Evolutionary conservation across 2,888 invertebrate species (phyloP), one percentile per base, ranked within the genome.

Genomic region (Caenorhabditis sinica): DNA sequence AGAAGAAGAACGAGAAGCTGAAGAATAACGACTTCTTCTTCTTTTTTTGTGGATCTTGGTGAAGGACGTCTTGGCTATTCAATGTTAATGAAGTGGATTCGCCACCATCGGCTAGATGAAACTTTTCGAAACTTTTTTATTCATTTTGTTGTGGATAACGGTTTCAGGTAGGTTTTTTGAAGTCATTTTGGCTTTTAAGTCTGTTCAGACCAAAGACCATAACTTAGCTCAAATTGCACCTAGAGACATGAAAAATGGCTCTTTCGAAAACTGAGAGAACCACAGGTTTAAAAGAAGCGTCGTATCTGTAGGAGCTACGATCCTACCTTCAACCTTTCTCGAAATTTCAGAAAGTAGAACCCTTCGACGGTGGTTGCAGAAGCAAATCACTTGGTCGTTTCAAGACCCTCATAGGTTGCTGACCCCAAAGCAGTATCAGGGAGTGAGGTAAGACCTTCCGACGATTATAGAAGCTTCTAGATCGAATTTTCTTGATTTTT

Each of bases 381-480:
- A 17, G 17, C 15, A 23, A 8, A 63, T 89, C n/a, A 83, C 77
- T 0, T 89, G 89, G 89, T 63, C 40, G 15, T 81, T 89, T 30
- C 30, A 63, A 1, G 89, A 89, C 76, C 88, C 88, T 5, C 71
- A 80, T 43, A n/a, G 56, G 11, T 49, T 84, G 30, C 56, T 89
- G 43, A 75, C 49, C 5, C 15, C n/a, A 2, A 28, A 69, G 13
- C 68, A 82, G n/a, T 43, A 43, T 23, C 28, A 71, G 30, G 49
- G 43, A 20, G 68, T 74, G 9, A 53, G 69, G 79, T 75, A 43
- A 25, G 36, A 9, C n/a, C n/a, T n/a, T n/a, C n/a, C n/a, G n/a
- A n/a, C n/a, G n/a, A n/a, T n/a, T n/a, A n/a, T n/a, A n/a, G n/a
- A n/a, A n/a, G n/a, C n/a, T n/a, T n/a, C n/a, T n/a, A n/a, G n/a